Evolutionary conservation across 2,113 vertebrate species (phyloP).

Genomic region (Hippolais icterina): DNA sequence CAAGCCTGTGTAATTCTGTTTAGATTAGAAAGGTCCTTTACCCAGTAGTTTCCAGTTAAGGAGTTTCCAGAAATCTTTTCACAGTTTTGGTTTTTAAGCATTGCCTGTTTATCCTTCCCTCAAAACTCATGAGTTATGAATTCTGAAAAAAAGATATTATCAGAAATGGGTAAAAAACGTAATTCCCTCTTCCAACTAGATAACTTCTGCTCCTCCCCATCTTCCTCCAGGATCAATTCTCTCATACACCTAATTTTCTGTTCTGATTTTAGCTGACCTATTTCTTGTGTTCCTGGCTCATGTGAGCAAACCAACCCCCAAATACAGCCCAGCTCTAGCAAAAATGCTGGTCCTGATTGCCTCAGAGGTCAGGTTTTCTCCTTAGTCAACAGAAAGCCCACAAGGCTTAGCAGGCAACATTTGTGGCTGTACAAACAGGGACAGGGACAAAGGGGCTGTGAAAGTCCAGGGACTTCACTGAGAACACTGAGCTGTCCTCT

Average conservation of each 20-base stretch:
- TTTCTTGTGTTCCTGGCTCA: not conserved
- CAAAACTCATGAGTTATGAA: not conserved
- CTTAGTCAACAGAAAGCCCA: accelerated
- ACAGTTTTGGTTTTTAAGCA: not conserved
- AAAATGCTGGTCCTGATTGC: not conserved
- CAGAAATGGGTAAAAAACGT: not conserved
- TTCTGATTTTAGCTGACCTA: not conserved
- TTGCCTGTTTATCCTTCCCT: not conserved
- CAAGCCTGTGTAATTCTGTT: not conserved
- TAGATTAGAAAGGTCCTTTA: not conserved
- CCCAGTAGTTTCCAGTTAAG: not conserved
- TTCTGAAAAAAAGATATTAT: not conserved
- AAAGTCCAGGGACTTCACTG: too few relatives aligned
- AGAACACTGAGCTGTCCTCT: not conserved
- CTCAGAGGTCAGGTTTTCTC: not conserved
- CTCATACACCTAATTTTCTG: not conserved
- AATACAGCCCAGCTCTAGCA: not conserved
- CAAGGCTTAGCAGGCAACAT: not conserved
- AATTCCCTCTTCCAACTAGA: not conserved
- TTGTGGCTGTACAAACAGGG: not conserved
- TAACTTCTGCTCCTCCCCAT: not conserved
- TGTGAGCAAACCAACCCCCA: not conserved
- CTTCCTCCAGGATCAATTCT: not conserved
- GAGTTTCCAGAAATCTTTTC: not conserved
- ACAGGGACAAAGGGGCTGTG: not conserved